Base-by-base conservation (phyloP, 2,797 vertebrate species). In the Hydrophis major region DNA sequence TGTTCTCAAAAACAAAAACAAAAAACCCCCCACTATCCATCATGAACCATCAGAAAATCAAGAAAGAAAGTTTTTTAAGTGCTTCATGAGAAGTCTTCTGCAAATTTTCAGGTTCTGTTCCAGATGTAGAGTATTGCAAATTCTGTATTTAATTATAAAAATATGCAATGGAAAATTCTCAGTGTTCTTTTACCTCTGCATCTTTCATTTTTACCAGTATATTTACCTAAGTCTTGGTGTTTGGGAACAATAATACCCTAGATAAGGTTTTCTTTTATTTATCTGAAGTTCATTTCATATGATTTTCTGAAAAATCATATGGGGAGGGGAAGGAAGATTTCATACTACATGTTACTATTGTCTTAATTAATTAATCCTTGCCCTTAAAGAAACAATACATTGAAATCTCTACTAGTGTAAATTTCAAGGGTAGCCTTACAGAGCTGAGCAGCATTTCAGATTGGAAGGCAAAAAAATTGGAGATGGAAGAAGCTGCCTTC, bases 21-120 rank as follows among this genome's bases (percentile, higher is more conserved):
- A 2, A 25, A 87, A 1, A 1, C 32, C 32, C 32, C 47, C 47
- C 56, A 61, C 28, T 89, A 88, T 78, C 91, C 22, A 92, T 28
- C 37, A 27, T 32, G 32, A 96, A 89, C 7, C 3, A 83, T 7
- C 27, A 93, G 92, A 95, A 92, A 63, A 89, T 4, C 47, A 32
- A 37, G 92, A 88, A 63, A 32, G 16, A 92, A 10, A 94, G 74
- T 32, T 93, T 89, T 88, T 94, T 87, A 86, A 0, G 2, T 32
- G 61, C 16, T 37, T 55, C 87, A n/a, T 87, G 66, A 1, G 25
- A 14, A 27, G 6, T 13, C 1, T 27, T 56, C n/a, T 20, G 7
- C 27, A 87, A 6, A 69, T 90, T n/a, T 8, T 37, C 60, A 92
- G n/a, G 1, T 86, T 42, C n/a, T 56, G 16, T 66, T 86, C 47